Evolutionary conservation across 2,888 invertebrate species (phyloP), one percentile per base, ranked within the genome.

Genomic region (Erebia epiphron): DNA sequence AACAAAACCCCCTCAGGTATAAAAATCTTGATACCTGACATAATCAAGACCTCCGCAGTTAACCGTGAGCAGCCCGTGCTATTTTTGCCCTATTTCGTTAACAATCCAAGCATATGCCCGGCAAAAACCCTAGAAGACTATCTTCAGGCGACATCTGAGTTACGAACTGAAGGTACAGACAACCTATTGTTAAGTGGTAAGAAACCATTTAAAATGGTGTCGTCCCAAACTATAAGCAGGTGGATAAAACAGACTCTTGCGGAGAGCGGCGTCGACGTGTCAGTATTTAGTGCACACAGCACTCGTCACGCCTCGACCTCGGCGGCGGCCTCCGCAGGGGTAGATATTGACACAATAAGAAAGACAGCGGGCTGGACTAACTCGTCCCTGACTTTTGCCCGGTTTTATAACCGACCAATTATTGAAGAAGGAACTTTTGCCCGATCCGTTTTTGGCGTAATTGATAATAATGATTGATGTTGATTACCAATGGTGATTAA

Each of bases 321-420:
- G n/a, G 50, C n/a, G 50, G 50, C 50, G 50, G 50, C n/a, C n/a
- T 49, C 49, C 49, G 49, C 49, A 49, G 49, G 49, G 11, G 49
- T 49, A 10, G 10, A n/a, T n/a, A 14, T 50, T n/a, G 50, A 50
- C 50, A 50, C 50, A 14, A 50, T n/a, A n/a, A 50, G 50, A n/a
- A n/a, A 50, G 50, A 50, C 50, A 50, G 50, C 50, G n/a, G 50
- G 50, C 50, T 50, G 50, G 50, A 50, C 50, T n/a, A 50, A n/a
- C 50, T 50, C 50, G 5, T 50, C 50, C n/a, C 8, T n/a, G n/a
- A n/a, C n/a, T 1, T 50, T 50, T 50, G 50, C 50, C n/a, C 50
- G 7, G n/a, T 50, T 50, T 50, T 50, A 50, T n/a, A 50, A 50
- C 50, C 50, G 50, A 5, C 50, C 50, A n/a, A 8, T 50, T 7